Percentiles rank a stretch among this genome's conserved stretches.
Evolutionary conservation across 2,113 vertebrate species (phyloP).

Genomic region (Nannobrachium achirus): DNA sequence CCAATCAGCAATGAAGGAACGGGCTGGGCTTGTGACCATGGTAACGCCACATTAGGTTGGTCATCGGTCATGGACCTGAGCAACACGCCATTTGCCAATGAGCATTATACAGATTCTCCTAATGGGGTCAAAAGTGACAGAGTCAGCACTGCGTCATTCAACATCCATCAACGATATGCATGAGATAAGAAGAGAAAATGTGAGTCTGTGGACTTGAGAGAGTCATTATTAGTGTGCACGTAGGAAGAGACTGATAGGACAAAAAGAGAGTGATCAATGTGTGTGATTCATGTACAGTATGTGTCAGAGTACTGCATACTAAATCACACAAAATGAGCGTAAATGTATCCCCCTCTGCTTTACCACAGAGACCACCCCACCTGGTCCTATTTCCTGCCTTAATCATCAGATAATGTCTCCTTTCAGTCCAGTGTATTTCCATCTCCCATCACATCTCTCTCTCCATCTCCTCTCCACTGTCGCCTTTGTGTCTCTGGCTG

Average conservation of each 20-base stretch:
- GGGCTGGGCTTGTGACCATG: not conserved
- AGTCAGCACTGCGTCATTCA: not conserved
- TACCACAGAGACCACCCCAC: conserved; percentile 1
- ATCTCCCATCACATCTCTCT: conserved; percentile 9
- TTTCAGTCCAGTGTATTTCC: conserved; percentile 8
- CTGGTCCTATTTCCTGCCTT: conserved; percentile 1
- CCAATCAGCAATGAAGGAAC: not conserved
- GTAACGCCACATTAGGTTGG: not conserved
- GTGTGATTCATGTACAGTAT: not conserved
- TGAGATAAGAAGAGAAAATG: not conserved
- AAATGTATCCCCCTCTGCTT: not conserved
- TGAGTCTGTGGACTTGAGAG: not conserved
- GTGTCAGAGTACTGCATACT: too few species aligned
- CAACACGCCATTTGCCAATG: conserved; percentile 26
- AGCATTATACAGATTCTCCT: not conserved
- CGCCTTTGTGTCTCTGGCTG: conserved; percentile 28
- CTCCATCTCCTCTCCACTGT: conserved; percentile 44
- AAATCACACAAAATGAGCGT: not conserved
- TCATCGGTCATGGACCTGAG: conserved; percentile 19
- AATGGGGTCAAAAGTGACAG: not conserved
- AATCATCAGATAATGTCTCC: conserved; percentile 30
- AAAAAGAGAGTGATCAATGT: not conserved
- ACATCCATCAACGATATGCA: conserved; percentile 7
- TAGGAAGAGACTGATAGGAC: not conserved
- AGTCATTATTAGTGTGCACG: not conserved